Percentiles rank a stretch among this genome's conserved stretches.
Conservation (phyloP, 2,113 vertebrate species). For the Pagrus major region DNA sequence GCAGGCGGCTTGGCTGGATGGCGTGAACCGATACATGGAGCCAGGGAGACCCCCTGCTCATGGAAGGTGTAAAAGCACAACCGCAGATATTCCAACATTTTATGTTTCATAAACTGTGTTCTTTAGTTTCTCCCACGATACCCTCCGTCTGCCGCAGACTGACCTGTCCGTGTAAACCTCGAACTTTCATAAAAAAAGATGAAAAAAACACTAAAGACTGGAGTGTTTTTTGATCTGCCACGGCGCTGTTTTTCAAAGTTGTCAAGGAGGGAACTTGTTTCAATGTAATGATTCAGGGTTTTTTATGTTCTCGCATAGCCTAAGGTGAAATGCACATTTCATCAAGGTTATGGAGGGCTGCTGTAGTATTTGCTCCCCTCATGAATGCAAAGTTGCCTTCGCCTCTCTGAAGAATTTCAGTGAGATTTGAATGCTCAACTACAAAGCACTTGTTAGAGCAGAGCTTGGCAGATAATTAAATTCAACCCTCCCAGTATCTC, state of each 20-base stretch:
- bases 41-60: slow-evolving; percentile 49
- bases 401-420: slow-evolving; percentile 79
- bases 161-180: slow-evolving; percentile 61
- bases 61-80: slow-evolving; percentile 67
- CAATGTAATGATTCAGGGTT: slow-evolving; percentile 70
- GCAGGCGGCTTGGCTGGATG: slow-evolving; percentile 29
- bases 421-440: slow-evolving; percentile 78
- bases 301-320: slow-evolving; percentile 81
- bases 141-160: slow-evolving; percentile 40
- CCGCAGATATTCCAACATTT: slow-evolving; percentile 46
- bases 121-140: slow-evolving; percentile 49
- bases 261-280: slow-evolving; percentile 72
- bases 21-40: slow-evolving; percentile 43
- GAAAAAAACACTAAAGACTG: slow-evolving; percentile 42
- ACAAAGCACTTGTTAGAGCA: slow-evolving; percentile 80
- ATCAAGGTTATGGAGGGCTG: slow-evolving; percentile 81
- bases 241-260: slow-evolving; percentile 75
- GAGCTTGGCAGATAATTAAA: slow-evolving; percentile 77
- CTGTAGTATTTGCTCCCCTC: slow-evolving; percentile 74
- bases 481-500: slow-evolving; percentile 60
- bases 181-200: slow-evolving; percentile 25
- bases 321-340: slow-evolving; percentile 85
- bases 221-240: slow-evolving; percentile 68
- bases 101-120: slow-evolving; percentile 36
- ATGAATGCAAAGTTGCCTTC: slow-evolving; percentile 81